These are phyloP conservation scores for Paramormyrops hopkinsi DNA, from an alignment of 2,797 vertebrate species.

Conservation along the genomic window DNA sequence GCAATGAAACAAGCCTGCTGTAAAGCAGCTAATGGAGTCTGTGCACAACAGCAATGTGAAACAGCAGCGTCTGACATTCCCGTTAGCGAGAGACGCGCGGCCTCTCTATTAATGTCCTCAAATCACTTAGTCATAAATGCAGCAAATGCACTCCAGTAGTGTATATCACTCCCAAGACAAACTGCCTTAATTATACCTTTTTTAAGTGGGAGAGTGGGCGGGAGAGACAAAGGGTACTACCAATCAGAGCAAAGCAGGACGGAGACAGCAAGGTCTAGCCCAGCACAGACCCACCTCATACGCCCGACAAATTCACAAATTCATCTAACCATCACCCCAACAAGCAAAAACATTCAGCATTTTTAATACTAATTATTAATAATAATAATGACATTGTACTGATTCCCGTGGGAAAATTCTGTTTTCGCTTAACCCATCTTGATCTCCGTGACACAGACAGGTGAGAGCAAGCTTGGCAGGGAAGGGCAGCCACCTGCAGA, in stretches of 20 bases:
- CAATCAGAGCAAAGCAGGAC: constrained; percentile 43
- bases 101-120: background rate
- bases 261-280: constrained; percentile 36
- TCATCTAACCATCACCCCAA: background rate
- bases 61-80: background rate
- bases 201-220: background rate
- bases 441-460: background rate
- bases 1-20: background rate
- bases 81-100: background rate
- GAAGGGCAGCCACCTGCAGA: background rate
- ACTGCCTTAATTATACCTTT: background rate
- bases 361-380: background rate
- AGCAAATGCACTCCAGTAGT: background rate
- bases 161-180: background rate
- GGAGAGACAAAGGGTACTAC: constrained; percentile 15
- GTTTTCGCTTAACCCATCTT: background rate
- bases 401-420: background rate
- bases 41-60: background rate
- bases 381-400: background rate
- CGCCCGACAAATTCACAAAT: background rate
- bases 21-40: background rate
- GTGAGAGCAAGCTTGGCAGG: background rate
- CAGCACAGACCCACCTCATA: background rate
- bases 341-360: background rate
- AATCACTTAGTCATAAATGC: background rate